These are phyloP conservation scores for Choristoneura rosaceana DNA, from an alignment of 2,888 invertebrate species.

Conservation along the genomic window DNA sequence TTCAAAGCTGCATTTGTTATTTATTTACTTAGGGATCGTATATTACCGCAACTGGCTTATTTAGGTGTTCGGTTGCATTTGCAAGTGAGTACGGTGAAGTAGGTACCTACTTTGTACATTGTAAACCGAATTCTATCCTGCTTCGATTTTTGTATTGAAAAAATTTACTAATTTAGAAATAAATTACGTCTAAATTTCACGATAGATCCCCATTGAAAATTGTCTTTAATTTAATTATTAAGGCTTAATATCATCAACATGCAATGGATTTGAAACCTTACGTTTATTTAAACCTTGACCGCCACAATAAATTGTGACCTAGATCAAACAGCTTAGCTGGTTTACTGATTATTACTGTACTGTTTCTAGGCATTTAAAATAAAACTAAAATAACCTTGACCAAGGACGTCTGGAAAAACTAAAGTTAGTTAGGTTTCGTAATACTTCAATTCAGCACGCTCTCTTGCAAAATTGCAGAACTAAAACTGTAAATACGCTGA, in stretches of 20 bases:
- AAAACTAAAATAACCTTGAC: slow-evolving; percentile 25
- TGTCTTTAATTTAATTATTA: background rate
- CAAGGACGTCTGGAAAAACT: slow-evolving; percentile 32
- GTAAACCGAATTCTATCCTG: no score
- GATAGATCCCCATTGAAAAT: background rate
- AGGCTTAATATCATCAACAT: background rate
- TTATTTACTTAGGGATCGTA: no score
- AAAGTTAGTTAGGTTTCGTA: slow-evolving; percentile 21
- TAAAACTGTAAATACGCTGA: background rate
- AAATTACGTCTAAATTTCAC: no score
- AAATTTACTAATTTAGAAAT: no score
- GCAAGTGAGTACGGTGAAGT: no score
- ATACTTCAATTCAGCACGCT: slow-evolving; percentile 26
- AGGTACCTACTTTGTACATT: no score
- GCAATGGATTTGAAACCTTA: background rate
- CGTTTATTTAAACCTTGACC: slow-evolving; percentile 25
- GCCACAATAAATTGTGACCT: slow-evolving; percentile 22
- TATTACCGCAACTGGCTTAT: no score
- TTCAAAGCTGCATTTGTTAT: background rate
- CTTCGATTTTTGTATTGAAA: no score
- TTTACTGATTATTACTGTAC: slow-evolving; percentile 23
- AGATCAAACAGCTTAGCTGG: slow-evolving; percentile 10
- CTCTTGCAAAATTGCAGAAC: slow-evolving; percentile 31
- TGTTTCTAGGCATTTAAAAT: slow-evolving; percentile 20
- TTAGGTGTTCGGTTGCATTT: no score